A percentile compares a stretch with the other conserved stretches of the same genome.
Evolutionary conservation across 2,797 vertebrate genomes (phyloP).

Genomic region (Triplophysa bombifrons): DNA sequence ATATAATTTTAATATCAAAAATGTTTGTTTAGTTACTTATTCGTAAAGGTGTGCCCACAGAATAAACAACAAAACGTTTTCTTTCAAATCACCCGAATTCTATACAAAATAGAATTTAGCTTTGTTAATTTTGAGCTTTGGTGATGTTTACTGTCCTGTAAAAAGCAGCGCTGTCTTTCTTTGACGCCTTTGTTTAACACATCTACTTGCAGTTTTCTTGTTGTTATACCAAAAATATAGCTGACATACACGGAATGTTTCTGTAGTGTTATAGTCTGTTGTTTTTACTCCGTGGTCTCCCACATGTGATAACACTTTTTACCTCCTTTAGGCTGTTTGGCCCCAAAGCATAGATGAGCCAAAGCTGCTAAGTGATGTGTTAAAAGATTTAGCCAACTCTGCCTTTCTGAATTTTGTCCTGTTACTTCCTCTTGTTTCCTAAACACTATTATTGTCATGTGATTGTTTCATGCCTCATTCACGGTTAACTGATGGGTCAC

Average conservation of each 20-base stretch:
- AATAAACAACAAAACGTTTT: neutral
- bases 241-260: neutral
- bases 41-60: neutral
- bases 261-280: neutral
- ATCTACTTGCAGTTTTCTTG: neutral
- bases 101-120: too few species aligned
- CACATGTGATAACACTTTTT: neutral
- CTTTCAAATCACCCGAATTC: too few species aligned
- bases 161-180: neutral
- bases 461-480: neutral
- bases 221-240: neutral
- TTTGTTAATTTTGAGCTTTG: neutral
- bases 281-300: neutral
- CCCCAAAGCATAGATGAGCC: neutral
- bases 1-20: neutral
- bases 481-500: neutral
- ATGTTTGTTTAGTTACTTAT: neutral
- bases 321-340: neutral
- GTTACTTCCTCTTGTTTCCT: neutral
- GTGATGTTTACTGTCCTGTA: too few species aligned
- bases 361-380: neutral
- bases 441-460: neutral
- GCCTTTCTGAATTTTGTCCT: neutral
- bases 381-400: neutral
- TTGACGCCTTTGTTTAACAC: neutral